Base-by-base conservation (phyloP, 64 coral and sea anemone genomes). In the Montipora efflorescens region DNA sequence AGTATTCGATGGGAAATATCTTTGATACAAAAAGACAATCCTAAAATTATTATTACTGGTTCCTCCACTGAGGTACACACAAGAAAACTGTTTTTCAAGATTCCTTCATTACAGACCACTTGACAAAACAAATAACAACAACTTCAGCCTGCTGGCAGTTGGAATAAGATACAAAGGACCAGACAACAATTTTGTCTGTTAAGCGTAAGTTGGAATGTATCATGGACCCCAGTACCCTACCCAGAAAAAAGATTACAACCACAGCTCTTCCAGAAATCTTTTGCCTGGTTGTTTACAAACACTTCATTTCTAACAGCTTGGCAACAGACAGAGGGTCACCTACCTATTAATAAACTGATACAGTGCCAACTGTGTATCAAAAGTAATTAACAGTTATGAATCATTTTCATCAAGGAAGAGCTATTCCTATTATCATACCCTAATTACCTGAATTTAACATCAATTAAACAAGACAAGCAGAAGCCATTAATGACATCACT, bases 1-100 rank as follows among this genome's bases (percentile, higher is more conserved):
- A 2, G 12, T 43, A 66, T 46, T 51, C 7, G 6, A 36, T 36
- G 36, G 62, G 14, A 1, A 45, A 47, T 67, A 11, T 19, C 7
- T 67, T 68, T 68, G 81, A 84, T 84, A 84, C 81, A 69, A 84
- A 86, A 50, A 16, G 61, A 64, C 61, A 16, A 64, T 14, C 61
- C 14, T 64, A 15, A 64, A 64, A 12, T 64, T 64, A 16, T 16
- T 64, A 78, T 16, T 64, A 78, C 12, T 57, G 53, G 1, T 8
- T 8, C 53, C 6, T 57, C 53, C 11, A 36, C 1, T 36, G 36
- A 57, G 53, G 53, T 11, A 57, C 53, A 57, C 53, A 57, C 6
- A 57, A 57, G 36, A 76, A 76, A 47, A 76, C 25, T 11, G 6
- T 14, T 44, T 45, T 47, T 76, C 5, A 46, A 8, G 47, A 78